Conservation (phyloP, 2,888 invertebrate genomes). For the Morpho achilles region DNA sequence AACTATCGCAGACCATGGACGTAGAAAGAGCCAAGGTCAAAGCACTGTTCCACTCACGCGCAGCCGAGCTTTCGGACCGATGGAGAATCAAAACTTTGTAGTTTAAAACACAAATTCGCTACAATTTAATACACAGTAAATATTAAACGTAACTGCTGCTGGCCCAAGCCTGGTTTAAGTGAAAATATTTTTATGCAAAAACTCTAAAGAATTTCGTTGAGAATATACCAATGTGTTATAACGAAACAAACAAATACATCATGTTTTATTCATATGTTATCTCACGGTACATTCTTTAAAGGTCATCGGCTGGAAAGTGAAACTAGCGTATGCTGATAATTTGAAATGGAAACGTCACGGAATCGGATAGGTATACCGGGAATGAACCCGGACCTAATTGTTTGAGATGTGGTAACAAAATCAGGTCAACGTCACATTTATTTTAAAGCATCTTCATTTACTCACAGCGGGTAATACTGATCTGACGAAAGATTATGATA, state of each 20-base stretch:
- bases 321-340: slow-evolving; percentile 60
- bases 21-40: slow-evolving; percentile 42
- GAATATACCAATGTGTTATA: too few relatives aligned
- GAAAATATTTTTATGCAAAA: not conserved
- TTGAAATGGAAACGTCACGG: slow-evolving; percentile 55
- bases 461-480: slow-evolving; percentile 33
- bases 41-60: slow-evolving; percentile 24
- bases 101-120: not conserved
- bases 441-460: slow-evolving; percentile 19
- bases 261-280: slow-evolving; percentile 64
- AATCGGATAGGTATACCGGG: slow-evolving; percentile 41
- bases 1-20: slow-evolving; percentile 27
- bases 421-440: slow-evolving; percentile 54
- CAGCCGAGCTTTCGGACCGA: slow-evolving; percentile 15
- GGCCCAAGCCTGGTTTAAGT: not conserved
- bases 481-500: slow-evolving; percentile 45
- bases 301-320: slow-evolving; percentile 72
- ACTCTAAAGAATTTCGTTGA: too few relatives aligned
- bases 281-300: slow-evolving; percentile 60
- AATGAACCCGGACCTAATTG: slow-evolving; percentile 42
- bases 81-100: not conserved
- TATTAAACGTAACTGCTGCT: not conserved
- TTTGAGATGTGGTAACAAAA: slow-evolving; percentile 51
- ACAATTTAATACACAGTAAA: not conserved
- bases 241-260: slow-evolving; percentile 23